Evolutionary conservation across 2,888 invertebrate genomes (phyloP).

Genomic region (Leptinotarsa rubiginosa): DNA sequence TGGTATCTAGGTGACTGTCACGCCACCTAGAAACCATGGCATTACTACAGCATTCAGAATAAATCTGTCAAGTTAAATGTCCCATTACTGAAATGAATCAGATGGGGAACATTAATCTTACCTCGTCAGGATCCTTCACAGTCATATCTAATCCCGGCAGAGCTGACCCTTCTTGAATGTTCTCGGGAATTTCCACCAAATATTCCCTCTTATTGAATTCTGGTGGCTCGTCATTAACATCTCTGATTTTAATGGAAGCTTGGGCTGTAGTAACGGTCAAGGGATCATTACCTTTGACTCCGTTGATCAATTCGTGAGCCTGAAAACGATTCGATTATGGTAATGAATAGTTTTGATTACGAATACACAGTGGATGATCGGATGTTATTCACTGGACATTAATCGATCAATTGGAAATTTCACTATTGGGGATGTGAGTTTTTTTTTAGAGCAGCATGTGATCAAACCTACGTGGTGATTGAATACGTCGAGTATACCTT

Average conservation of each 20-base stretch:
- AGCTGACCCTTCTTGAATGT: conserved; percentile 83
- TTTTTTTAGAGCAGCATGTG: too few relatives aligned
- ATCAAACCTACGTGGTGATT: too few relatives aligned
- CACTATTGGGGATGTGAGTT: too few relatives aligned
- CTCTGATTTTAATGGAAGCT: conserved; percentile 85
- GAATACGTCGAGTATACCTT: too few relatives aligned
- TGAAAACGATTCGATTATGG: conserved; percentile 56
- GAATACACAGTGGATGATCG: too few relatives aligned
- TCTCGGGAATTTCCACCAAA: conserved; percentile 83
- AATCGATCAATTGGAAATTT: too few relatives aligned
- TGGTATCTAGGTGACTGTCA: too few relatives aligned
- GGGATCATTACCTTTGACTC: conserved; percentile 75
- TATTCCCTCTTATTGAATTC: conserved; percentile 86
- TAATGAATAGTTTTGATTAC: background rate
- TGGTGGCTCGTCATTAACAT: conserved; percentile 91
- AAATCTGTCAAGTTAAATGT: conserved; percentile 4
- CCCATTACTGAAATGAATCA: too few relatives aligned
- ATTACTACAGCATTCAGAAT: too few relatives aligned
- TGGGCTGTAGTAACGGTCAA: conserved; percentile 78
- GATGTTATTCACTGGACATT: too few relatives aligned
- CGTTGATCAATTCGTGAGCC: conserved; percentile 84
- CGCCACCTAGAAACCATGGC: too few relatives aligned
- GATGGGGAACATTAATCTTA: conserved; percentile 64
- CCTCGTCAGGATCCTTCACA: conserved; percentile 88
- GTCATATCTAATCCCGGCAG: conserved; percentile 86